phyloP scores from a whole-genome alignment of 2,113 vertebrate genomes.

The Takifugu bimaculatus region DNA sequence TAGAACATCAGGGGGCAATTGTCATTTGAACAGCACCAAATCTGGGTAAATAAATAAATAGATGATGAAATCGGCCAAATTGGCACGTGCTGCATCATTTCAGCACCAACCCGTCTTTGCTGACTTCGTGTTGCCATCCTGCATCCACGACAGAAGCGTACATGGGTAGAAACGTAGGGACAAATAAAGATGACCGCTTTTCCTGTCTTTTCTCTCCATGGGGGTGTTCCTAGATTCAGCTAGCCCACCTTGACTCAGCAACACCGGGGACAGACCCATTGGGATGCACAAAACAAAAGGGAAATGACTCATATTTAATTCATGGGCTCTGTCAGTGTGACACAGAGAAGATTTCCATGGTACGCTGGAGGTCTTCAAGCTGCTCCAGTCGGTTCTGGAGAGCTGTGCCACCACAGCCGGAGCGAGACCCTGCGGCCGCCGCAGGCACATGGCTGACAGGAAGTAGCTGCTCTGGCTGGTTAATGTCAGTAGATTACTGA shows the following conservation, averaged over 20 bases:
- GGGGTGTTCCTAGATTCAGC: too few relatives aligned
- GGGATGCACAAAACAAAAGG: slow-evolving; percentile 24
- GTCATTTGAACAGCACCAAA: slow-evolving; percentile 19
- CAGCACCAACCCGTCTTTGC: too few relatives aligned
- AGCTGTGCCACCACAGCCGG: slow-evolving; percentile 7
- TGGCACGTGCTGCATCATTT: slow-evolving; percentile 3
- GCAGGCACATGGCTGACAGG: slow-evolving; percentile 28
- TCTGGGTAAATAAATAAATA: background rate
- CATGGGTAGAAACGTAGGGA: too few relatives aligned
- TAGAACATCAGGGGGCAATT: too few relatives aligned
- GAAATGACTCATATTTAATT: slow-evolving; percentile 53
- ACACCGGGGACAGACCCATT: slow-evolving; percentile 3
- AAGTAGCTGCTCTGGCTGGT: slow-evolving; percentile 40
- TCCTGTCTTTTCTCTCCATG: too few relatives aligned
- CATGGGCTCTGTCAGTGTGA: slow-evolving; percentile 25
- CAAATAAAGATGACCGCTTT: too few relatives aligned
- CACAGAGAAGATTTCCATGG: slow-evolving; percentile 12
- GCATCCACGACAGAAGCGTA: too few relatives aligned
- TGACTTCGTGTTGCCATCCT: slow-evolving; percentile 4
- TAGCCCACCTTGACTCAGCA: slow-evolving; percentile 44
- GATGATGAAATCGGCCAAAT: slow-evolving; percentile 13
- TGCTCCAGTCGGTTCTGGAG: slow-evolving; percentile 4
- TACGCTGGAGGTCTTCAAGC: slow-evolving; percentile 10
- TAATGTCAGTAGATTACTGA: slow-evolving; percentile 59
- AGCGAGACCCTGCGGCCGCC: slow-evolving; percentile 20